Base-by-base conservation (phyloP, 2,797 vertebrate species). In the Strix occidentalis region DNA sequence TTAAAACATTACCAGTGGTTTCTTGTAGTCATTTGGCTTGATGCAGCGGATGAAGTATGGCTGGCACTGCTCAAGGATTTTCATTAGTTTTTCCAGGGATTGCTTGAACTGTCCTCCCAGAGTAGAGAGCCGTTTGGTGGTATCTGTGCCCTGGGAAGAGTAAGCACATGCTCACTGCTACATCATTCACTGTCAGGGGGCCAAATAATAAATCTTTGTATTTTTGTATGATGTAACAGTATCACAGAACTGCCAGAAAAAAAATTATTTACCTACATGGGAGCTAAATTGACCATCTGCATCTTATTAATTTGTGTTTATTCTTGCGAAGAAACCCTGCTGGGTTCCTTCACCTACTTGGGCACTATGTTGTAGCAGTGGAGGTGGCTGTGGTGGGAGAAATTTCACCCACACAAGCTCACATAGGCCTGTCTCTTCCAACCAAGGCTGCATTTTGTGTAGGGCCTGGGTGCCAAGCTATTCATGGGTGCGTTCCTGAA, bases 21-120 rank as follows among this genome's bases (percentile, higher is more conserved):
- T 99, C 98, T 99, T 99, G 97, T 97, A 98, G 95, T 99, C 99
- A 8, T 99, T 99, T 86, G 99, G 99, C 95, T 99, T 99, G 95
- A 99, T 98, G 97, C 99, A 99, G 93, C 99, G 99, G 64, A 99
- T 98, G 95, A 99, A 99, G 92, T 98, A 99, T 1, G 99, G 99
- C 97, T 99, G 99, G 92, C 99, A 99, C n/a, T 53, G 97, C 13
- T 97, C 96, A 89, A 99, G 97, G 31, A 99, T 99, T 98, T 99
- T 99, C 99, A 99, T 99, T 90, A 99, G 98, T 72, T 99, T 98
- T 23, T 99, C 99, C 97, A 99, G 98, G 29, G 99, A 99, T 96
- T 99, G 98, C 48, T 99, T 99, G 97, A 99, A 99, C 97, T 99
- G 99, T 66, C 98, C 98, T 4, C 97, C 97, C 90, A 99, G 96